A percentile compares a stretch with the other conserved stretches of the same genome.
Evolutionary conservation across 2,888 invertebrate genomes (phyloP).

Genomic region (Acanthoscelides obtectus): DNA sequence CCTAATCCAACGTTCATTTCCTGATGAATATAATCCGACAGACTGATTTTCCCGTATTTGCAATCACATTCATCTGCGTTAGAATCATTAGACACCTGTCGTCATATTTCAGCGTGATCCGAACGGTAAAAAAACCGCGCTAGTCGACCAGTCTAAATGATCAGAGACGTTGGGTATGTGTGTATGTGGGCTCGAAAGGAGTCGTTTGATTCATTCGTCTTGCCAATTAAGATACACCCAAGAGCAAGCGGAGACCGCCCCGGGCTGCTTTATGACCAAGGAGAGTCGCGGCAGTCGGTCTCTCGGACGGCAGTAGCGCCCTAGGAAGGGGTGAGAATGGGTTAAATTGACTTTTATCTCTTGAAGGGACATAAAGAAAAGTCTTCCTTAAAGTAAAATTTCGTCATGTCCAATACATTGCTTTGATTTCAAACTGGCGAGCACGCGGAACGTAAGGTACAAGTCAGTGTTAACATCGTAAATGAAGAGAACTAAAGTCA

Average conservation of each 20-base stretch:
- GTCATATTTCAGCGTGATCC: neutral
- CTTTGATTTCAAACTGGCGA: no score
- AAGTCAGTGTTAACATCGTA: no score
- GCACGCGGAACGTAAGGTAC: no score
- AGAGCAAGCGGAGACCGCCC: conserved; percentile 6
- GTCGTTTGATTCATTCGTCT: conserved; percentile 35
- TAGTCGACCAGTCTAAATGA: neutral
- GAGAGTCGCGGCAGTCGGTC: neutral
- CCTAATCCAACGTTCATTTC: no score
- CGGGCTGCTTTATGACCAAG: neutral
- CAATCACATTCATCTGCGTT: neutral
- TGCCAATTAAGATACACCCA: conserved; percentile 40
- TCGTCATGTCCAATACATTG: no score
- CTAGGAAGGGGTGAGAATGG: neutral
- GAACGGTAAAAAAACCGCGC: neutral
- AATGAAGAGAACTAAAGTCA: no score
- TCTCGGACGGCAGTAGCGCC: neutral
- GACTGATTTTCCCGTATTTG: neutral
- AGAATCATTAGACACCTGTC: neutral
- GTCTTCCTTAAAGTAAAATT: no score
- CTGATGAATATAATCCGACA: no score
- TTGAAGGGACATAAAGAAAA: no score
- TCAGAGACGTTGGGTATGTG: conserved; percentile 17
- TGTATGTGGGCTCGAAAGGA: conserved; percentile 31
- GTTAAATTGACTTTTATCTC: no score